Base-by-base conservation (phyloP, 2,888 invertebrate species). In the Notodonta ziczac region DNA sequence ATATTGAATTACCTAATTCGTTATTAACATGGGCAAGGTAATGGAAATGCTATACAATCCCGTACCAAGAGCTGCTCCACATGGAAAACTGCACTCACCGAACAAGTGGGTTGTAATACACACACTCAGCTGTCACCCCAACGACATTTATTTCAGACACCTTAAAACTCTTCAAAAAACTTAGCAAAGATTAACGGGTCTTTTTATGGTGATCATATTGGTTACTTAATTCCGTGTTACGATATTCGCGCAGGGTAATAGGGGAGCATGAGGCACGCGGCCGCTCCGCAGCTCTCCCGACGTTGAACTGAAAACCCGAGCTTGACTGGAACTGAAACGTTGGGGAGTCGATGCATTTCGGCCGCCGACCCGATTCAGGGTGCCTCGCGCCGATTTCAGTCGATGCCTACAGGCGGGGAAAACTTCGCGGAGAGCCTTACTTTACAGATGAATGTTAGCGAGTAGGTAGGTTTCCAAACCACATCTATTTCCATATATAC, bases 271-370 rank as follows among this genome's bases (percentile, higher is more conserved):
- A 63, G 66, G 63, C 65, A 70, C 58, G 74, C 88, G 87, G 68
- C 80, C 85, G 76, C 72, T 73, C 78, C 77, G 76, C 63, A 70
- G 78, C 78, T 74, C 77, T 81, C 80, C 81, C 83, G 81, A 72
- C 79, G 76, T 68, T 66, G 67, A 63, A 90, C 89, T 89, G 86
- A 74, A 79, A 78, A 75, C 67, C 63, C 65, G 67, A 72, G 67
- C 69, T 63, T 62, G 70, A 63, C 77, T 72, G 77, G 78, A 77
- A 82, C 83, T 77, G 83, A 81, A 84, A 82, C 78, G 80, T 73
- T 74, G 74, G 77, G 73, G 77, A 69, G 65, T 58, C 67, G 68
- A 69, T 81, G 80, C 78, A 81, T 72, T 76, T 71, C 70, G 74
- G 65, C 63, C 69, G 69, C 67, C 74, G 70, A 70, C 72, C 72